Evolutionary conservation across 2,113 vertebrate species (phyloP), one percentile per base, ranked within the genome.

Genomic region (Machaerirhynchus nigripectus): DNA sequence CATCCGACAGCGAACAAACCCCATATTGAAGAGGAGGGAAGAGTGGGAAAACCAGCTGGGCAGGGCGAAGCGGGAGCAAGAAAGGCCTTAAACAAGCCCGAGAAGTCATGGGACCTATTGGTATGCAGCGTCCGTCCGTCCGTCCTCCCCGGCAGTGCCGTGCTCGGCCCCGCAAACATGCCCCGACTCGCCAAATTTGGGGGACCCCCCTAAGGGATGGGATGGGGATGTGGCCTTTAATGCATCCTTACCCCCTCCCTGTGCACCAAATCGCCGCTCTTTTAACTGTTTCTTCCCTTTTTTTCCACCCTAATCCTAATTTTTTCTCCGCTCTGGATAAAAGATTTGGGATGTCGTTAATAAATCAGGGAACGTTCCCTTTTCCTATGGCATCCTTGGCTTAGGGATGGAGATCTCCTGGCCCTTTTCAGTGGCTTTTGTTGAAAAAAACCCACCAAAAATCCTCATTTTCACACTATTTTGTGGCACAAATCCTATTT

Each of bases 91-190:
- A 95, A 93, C 89, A 87, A 95, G 78, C 69, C 94, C 0, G 52
- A 24, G 65, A 78, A 97, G 93, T 97, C 96, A 96, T 71, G 96
- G 74, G 96, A 95, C 85, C 78, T 85, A 96, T 97, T 97, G 90
- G 92, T 97, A 97, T 97, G 84, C 96, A 94, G 53, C 49, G 0
- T 30, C 84, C 90, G 74, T 96, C 69, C 35, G 2, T 74, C 88
- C 3, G 2, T 76, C 77, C 89, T 83, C 4, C 67, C 89, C 12
- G 3, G 86, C 81, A 35, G 60, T 4, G 4, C 61, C 2, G 39
- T 31, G 63, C 92, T 64, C 16, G 1, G 73, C 74, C 47, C 61
- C 1, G 1, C 70, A 74, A 77, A 65, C 84, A 63, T 6, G 21
- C 2, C 56, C 69, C 0, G 5, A 22, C 15, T 61, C 1, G 0